Percentiles rank a stretch among this genome's conserved stretches.
Conservation (phyloP, 2,888 invertebrate species). For the Tipula lateralis region DNA sequence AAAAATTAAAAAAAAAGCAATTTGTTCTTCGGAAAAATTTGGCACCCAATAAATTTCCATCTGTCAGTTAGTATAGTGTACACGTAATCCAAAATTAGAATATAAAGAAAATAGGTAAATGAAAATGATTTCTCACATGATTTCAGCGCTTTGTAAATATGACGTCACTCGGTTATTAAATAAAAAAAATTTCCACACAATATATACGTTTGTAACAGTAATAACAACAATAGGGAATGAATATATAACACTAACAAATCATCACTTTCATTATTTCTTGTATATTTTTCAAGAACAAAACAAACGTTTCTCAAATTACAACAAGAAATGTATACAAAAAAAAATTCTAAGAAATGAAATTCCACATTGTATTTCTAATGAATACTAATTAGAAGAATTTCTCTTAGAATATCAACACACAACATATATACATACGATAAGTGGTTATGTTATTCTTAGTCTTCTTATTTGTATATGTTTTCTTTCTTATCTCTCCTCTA, state of each 20-base stretch:
- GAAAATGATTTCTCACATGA: neutral
- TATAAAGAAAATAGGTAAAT: neutral
- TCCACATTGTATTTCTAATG: conserved; percentile 19
- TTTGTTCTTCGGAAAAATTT: neutral
- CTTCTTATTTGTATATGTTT: neutral
- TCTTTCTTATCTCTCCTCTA: neutral
- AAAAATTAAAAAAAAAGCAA: neutral
- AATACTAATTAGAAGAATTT: conserved; percentile 19
- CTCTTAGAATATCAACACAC: neutral
- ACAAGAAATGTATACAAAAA: neutral
- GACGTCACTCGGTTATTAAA: neutral
- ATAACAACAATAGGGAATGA: neutral
- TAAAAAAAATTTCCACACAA: neutral
- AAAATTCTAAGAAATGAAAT: conserved; percentile 9
- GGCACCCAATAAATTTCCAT: neutral
- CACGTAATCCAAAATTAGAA: neutral
- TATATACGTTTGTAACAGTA: neutral
- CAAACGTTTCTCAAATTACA: conserved; percentile 11
- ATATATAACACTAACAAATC: neutral
- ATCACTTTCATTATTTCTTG: neutral
- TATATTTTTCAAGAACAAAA: neutral
- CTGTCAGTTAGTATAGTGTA: too few species aligned
- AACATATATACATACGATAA: neutral
- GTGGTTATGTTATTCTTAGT: neutral
- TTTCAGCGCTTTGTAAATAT: neutral